These are phyloP conservation scores for Drosophila arizonae DNA, from an alignment of 1,140 invertebrate species.

Conservation along the genomic window DNA sequence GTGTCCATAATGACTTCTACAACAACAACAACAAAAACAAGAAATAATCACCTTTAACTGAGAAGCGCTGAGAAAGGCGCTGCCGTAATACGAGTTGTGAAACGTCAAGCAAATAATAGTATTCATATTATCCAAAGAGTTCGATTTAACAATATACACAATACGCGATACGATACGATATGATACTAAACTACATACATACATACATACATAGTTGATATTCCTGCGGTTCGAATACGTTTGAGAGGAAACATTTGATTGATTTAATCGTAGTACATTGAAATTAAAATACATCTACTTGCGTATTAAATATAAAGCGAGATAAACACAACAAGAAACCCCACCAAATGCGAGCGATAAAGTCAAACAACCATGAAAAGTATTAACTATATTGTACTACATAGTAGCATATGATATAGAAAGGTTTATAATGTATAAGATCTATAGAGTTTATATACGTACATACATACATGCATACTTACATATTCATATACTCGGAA, in stretches of 20 bases:
- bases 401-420: slow-evolving; percentile 46
- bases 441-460: not conserved
- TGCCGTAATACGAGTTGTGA: slow-evolving; percentile 35
- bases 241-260: not conserved
- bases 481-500: slow-evolving; percentile 3
- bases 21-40: not conserved
- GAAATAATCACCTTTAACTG: not conserved
- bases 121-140: slow-evolving; percentile 21
- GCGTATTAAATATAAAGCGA: slow-evolving; percentile 15
- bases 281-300: slow-evolving; percentile 36
- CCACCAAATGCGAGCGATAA: slow-evolving; percentile 63
- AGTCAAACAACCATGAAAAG: slow-evolving; percentile 48
- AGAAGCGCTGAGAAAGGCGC: slow-evolving; percentile 26
- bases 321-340: slow-evolving; percentile 45
- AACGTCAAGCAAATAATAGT: slow-evolving; percentile 19
- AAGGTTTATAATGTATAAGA: slow-evolving; percentile 15
- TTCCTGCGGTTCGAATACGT: slow-evolving; percentile 1
- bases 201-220: slow-evolving; percentile 8
- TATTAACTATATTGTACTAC: slow-evolving; percentile 56
- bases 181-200: slow-evolving; percentile 3
- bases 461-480: not conserved
- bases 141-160: slow-evolving; percentile 7
- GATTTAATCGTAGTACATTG: slow-evolving; percentile 23
- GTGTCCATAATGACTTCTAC: not conserved
- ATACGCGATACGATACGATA: not conserved